phyloP scores from a whole-genome alignment of 2,113 vertebrate genomes.

The Sisor rabdophorus region DNA sequence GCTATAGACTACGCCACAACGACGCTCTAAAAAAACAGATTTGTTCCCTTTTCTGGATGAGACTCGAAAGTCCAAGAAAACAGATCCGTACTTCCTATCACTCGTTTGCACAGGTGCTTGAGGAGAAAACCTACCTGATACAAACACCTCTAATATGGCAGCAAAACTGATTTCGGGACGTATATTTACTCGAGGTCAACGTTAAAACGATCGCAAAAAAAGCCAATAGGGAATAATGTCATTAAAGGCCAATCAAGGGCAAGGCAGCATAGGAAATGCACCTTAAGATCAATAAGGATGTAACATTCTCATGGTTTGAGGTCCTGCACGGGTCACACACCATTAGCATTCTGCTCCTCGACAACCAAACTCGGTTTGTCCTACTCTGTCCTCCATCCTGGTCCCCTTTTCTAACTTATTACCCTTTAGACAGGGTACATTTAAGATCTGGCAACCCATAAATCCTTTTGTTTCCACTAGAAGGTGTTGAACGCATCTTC shows the following conservation, averaged over 20 bases:
- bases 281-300: constrained; percentile 19
- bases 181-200: constrained; percentile 13
- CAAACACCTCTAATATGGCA: neutral
- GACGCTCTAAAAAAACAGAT: too few species aligned
- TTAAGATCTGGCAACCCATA: constrained; percentile 13
- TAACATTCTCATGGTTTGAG: constrained; percentile 3
- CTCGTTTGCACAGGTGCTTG: too few species aligned
- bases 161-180: neutral
- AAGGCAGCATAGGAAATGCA: constrained; percentile 2
- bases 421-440: neutral
- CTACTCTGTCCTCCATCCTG: neutral
- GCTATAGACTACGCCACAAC: too few species aligned
- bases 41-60: too few species aligned
- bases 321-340: constrained; percentile 5
- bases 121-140: neutral
- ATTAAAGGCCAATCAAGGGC: constrained; percentile 33
- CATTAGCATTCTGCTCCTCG: constrained; percentile 4
- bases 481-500: constrained; percentile 32
- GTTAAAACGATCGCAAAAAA: constrained; percentile 28
- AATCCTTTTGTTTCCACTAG: constrained; percentile 16
- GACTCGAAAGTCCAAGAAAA: too few species aligned
- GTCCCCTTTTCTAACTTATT: neutral
- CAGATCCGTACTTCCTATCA: too few species aligned
- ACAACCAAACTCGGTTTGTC: neutral
- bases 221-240: neutral